Evolutionary conservation across 2,888 invertebrate species (phyloP).

Genomic region (Polymixis lichenea): DNA sequence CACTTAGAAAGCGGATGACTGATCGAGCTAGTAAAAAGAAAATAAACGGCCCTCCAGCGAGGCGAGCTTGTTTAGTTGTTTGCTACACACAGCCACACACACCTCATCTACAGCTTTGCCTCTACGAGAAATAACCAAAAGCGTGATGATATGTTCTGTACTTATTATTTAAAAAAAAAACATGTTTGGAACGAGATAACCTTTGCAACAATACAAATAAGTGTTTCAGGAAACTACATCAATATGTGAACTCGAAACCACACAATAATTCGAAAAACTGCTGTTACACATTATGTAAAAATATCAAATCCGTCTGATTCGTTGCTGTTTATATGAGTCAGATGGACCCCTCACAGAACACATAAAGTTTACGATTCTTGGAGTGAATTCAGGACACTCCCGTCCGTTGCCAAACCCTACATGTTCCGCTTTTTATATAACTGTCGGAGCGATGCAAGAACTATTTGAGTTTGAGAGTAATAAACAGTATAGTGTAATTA

Average conservation of each 20-base stretch:
- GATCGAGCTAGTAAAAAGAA: no score
- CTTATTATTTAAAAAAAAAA: not conserved
- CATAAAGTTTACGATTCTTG: constrained; percentile 73
- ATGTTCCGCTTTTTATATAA: constrained; percentile 18
- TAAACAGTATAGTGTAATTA: not conserved
- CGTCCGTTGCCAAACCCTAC: constrained; percentile 1
- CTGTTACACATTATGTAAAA: not conserved
- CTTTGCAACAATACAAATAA: not conserved
- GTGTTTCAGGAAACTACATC: not conserved
- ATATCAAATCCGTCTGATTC: not conserved
- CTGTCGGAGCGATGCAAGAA: constrained; percentile 16
- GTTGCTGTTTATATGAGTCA: constrained; percentile 38
- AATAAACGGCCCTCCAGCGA: no score
- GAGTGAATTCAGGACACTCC: constrained; percentile 68
- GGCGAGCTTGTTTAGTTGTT: no score
- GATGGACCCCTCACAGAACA: constrained; percentile 50
- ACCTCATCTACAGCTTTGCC: no score
- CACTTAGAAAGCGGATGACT: no score
- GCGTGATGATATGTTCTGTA: no score
- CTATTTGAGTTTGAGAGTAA: not conserved
- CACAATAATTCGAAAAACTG: constrained; percentile 1
- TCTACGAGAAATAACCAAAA: no score
- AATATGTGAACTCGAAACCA: not conserved
- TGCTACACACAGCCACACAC: no score
- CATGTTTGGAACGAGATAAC: not conserved